phyloP scores from a whole-genome alignment of 2,113 vertebrate species.

The Saguinus imperator region DNA sequence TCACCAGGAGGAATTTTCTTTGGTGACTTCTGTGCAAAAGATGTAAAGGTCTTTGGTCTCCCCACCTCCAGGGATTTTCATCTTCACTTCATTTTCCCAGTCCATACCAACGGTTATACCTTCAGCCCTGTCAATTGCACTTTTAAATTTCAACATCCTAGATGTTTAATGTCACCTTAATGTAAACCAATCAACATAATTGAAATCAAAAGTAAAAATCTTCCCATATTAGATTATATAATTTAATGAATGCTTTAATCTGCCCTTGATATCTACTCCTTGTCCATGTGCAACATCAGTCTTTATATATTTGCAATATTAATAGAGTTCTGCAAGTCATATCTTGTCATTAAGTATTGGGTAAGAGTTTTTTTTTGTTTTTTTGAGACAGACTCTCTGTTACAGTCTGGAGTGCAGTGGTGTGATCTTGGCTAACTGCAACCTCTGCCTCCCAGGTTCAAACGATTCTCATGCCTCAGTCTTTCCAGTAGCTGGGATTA shows the following conservation, averaged over 20 bases:
- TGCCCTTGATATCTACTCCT: background rate
- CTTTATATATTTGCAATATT: background rate
- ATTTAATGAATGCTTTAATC: background rate
- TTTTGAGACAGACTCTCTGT: background rate
- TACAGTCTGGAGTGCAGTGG: background rate
- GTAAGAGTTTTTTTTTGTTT: background rate
- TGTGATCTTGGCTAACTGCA: background rate
- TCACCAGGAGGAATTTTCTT: background rate
- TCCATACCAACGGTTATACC: background rate
- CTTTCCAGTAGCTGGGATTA: background rate
- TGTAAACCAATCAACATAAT: background rate
- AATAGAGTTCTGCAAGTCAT: background rate
- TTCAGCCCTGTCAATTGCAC: background rate
- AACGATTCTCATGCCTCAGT: background rate
- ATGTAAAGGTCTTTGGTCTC: background rate
- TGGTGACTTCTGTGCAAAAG: background rate
- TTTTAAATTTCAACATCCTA: background rate
- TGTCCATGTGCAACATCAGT: background rate
- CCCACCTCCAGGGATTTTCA: background rate
- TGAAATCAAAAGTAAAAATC: background rate
- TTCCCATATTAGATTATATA: background rate
- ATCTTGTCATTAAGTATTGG: background rate
- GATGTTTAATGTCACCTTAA: background rate
- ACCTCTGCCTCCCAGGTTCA: background rate
- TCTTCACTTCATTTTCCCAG: background rate